These are phyloP conservation scores for Hypothenemus hampei DNA, from an alignment of 1,140 invertebrate genomes.

Conservation along the genomic window DNA sequence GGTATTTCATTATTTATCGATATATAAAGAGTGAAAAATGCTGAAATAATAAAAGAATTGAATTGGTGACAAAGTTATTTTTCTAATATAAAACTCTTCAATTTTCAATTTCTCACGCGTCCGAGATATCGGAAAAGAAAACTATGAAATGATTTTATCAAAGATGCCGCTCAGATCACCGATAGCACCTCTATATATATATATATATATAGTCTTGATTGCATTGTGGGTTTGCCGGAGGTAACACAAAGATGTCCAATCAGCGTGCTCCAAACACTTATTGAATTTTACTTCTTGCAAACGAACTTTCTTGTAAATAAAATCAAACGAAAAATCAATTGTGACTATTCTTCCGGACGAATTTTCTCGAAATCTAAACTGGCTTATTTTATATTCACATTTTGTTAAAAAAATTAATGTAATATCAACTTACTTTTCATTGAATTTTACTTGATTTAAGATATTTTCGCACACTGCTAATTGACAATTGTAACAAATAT, in stretches of 20 bases:
- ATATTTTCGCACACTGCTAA: too few relatives aligned
- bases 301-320: constrained; percentile 35
- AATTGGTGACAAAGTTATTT: constrained; percentile 19
- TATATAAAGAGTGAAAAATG: too few relatives aligned
- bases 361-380: too few relatives aligned
- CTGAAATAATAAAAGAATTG: too few relatives aligned
- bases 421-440: too few relatives aligned
- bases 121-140: constrained; percentile 23
- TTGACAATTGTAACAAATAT: too few relatives aligned
- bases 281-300: constrained; percentile 41
- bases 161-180: constrained; percentile 31
- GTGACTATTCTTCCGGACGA: constrained; percentile 12
- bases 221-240: constrained; percentile 40
- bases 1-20: too few relatives aligned
- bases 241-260: constrained; percentile 45
- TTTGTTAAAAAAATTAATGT: too few relatives aligned
- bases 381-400: too few relatives aligned
- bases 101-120: constrained; percentile 21
- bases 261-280: constrained; percentile 41
- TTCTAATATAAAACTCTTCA: constrained; percentile 12
- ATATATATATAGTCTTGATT: constrained; percentile 41
- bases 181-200: constrained; percentile 35
- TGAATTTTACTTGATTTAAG: too few relatives aligned
- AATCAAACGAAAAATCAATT: constrained; percentile 34
- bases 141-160: constrained; percentile 36